Conservation (phyloP, 2,888 invertebrate species). For the Hirudinaria manillensis region DNA sequence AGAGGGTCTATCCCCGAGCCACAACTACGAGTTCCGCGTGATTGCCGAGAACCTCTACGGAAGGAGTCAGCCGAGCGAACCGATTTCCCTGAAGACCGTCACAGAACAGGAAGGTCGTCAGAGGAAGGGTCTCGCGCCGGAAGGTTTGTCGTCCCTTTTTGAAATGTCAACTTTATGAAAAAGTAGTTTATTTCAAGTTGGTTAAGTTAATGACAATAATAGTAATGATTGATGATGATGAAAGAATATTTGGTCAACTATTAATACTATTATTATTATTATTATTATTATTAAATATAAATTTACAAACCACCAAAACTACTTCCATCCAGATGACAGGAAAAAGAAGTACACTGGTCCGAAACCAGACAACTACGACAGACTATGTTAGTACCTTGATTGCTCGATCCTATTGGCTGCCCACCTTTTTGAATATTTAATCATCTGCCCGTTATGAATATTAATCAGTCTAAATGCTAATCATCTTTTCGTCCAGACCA, state of each 20-base stretch:
- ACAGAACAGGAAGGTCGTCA: constrained; percentile 44
- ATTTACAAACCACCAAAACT: background rate
- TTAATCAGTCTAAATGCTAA: too few species aligned
- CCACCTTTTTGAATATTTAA: background rate
- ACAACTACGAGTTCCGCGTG: constrained; percentile 93
- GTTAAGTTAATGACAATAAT: background rate
- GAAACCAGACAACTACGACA: constrained; percentile 89
- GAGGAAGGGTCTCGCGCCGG: constrained; percentile 38
- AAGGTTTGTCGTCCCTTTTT: constrained; percentile 19
- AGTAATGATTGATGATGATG: background rate
- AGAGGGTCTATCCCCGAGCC: constrained; percentile 79
- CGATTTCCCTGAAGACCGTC: constrained; percentile 58
- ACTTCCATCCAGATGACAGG: constrained; percentile 60
- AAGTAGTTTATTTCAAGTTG: background rate
- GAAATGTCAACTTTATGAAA: background rate
- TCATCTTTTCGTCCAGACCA: constrained; percentile 63
- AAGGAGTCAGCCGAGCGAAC: constrained; percentile 85
- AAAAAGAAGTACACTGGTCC: constrained; percentile 77
- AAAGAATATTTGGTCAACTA: background rate
- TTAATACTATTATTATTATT: background rate
- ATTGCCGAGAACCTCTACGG: constrained; percentile 98
- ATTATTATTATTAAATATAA: constrained; percentile 15
- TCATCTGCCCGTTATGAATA: too few species aligned
- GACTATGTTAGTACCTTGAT: constrained; percentile 63
- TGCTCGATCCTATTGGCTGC: background rate